Evolutionary conservation across 1,140 invertebrate species (phyloP).

Genomic region (Scaptomyza pallida): DNA sequence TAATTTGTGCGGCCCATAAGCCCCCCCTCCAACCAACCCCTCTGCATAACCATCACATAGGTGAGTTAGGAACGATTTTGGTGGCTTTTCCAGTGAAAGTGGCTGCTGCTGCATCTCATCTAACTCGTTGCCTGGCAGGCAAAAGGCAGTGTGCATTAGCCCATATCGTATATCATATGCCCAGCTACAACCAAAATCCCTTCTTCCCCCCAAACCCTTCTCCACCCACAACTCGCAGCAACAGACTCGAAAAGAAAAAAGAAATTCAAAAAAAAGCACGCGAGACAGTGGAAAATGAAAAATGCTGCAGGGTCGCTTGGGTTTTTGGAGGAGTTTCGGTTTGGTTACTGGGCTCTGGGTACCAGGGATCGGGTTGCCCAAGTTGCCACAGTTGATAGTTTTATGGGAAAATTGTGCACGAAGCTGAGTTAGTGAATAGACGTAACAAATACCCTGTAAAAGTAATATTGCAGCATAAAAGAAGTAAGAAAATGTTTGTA

Average conservation of each 20-base stretch:
- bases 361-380: conserved; percentile 22
- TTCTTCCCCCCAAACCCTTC: background rate
- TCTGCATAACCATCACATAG: background rate
- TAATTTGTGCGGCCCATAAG: conserved; percentile 55
- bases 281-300: conserved; percentile 51
- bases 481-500: no score
- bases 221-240: no score
- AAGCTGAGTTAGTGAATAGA: no score
- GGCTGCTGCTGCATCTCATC: conserved; percentile 4
- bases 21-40: background rate
- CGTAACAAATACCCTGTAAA: no score
- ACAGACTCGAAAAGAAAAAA: background rate
- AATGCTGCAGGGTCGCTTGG: conserved; percentile 45
- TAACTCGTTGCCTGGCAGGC: conserved; percentile 8
- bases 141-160: conserved; percentile 37
- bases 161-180: conserved; percentile 71
- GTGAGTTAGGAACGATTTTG: no score
- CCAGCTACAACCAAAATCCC: conserved; percentile 16
- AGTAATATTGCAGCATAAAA: no score
- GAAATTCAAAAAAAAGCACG: background rate
- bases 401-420: background rate
- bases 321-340: background rate
- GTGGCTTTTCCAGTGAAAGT: conserved; percentile 34
- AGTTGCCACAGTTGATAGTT: conserved; percentile 57
- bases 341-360: background rate